A percentile compares a stretch with the other conserved stretches of the same genome.
These are phyloP conservation scores for Standfussiana lucernea DNA, from an alignment of 2,888 invertebrate species.

Conservation along the genomic window DNA sequence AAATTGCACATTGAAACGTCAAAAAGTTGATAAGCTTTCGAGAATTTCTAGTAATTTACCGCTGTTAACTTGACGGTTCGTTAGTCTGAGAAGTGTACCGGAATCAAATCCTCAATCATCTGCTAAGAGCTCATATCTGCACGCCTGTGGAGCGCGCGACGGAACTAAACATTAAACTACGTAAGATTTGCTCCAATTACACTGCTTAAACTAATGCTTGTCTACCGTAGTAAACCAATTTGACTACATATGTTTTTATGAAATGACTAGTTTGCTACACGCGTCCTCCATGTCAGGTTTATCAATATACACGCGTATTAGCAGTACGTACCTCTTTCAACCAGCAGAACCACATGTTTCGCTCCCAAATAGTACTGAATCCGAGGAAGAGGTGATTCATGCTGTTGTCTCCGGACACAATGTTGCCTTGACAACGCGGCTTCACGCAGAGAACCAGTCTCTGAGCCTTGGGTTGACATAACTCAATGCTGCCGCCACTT, in stretches of 20 bases:
- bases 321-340: conserved; percentile 89
- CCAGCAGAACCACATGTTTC: conserved; percentile 92
- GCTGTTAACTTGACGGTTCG: conserved; percentile 82
- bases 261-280: conserved; percentile 46
- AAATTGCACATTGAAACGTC: conserved; percentile 84
- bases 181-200: conserved; percentile 72
- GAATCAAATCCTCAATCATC: conserved; percentile 84
- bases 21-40: conserved; percentile 80
- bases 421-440: conserved; percentile 84
- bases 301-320: conserved; percentile 29
- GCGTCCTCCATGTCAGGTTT: conserved; percentile 30
- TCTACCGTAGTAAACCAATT: conserved; percentile 57
- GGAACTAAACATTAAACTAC: conserved; percentile 68
- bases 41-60: conserved; percentile 86
- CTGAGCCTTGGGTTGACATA: conserved; percentile 86
- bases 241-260: conserved; percentile 41
- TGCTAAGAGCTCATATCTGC: conserved; percentile 72
- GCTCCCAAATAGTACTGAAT: conserved; percentile 92
- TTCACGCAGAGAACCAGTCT: conserved; percentile 86
- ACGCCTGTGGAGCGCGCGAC: conserved; percentile 65
- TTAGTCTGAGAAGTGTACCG: conserved; percentile 89
- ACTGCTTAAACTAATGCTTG: conserved; percentile 50
- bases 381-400: conserved; percentile 92
- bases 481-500: conserved; percentile 85
- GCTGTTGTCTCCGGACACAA: conserved; percentile 76